Conservation (phyloP, 1,140 invertebrate genomes). For the Magallana ariakensis region DNA sequence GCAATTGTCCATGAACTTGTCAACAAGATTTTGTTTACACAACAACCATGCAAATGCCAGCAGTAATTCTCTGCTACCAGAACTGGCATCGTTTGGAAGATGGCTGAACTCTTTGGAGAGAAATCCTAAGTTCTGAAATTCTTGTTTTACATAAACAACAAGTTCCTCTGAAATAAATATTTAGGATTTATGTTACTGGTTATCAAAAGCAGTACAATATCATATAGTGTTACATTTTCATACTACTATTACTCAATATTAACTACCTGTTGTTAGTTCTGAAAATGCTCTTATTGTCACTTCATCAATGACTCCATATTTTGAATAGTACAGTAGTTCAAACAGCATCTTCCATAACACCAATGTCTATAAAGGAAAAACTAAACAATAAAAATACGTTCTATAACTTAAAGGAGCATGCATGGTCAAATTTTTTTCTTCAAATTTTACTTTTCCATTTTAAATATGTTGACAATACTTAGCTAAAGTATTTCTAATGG, state of each 20-base stretch:
- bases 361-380: conserved; percentile 52
- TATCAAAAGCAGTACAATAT: neutral
- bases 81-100: conserved; percentile 66
- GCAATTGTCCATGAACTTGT: conserved; percentile 67
- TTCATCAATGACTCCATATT: conserved; percentile 69
- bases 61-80: conserved; percentile 71
- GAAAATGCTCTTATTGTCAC: conserved; percentile 61
- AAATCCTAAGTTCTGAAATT: conserved; percentile 68
- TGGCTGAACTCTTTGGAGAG: conserved; percentile 62
- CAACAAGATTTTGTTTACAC: conserved; percentile 67
- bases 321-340: conserved; percentile 70
- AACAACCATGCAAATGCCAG: conserved; percentile 73
- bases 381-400: too few relatives aligned
- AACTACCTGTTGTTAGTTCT: conserved; percentile 62
- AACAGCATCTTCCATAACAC: conserved; percentile 70
- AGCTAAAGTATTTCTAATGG: too few relatives aligned
- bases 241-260: too few relatives aligned
- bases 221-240: too few relatives aligned
- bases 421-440: too few relatives aligned
- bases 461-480: too few relatives aligned
- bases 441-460: too few relatives aligned
- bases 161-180: conserved; percentile 61
- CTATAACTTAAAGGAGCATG: too few relatives aligned
- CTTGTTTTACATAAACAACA: conserved; percentile 70
- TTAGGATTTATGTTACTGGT: neutral